Evolutionary conservation across 2,113 vertebrate species (phyloP).

Genomic region (Pterocles orientalis): DNA sequence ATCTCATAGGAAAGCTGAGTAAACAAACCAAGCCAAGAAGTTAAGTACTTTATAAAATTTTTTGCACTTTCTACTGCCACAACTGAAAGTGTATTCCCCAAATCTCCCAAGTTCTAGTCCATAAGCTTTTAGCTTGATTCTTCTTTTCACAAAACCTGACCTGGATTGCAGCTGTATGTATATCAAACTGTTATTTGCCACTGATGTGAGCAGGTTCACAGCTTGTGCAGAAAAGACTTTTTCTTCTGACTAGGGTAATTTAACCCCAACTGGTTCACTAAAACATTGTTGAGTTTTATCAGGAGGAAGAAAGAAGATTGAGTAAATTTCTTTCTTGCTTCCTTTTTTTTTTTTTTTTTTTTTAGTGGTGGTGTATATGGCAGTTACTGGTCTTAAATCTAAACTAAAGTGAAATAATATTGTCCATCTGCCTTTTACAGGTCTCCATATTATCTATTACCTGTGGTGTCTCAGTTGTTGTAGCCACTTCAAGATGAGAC

Average conservation of each 20-base stretch:
- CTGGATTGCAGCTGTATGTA: background rate
- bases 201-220: background rate
- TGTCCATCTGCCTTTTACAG: background rate
- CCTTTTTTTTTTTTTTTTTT: background rate
- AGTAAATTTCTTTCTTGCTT: background rate
- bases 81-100: background rate
- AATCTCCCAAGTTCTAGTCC: background rate
- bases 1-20: background rate
- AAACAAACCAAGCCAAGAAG: background rate
- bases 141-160: background rate
- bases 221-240: background rate
- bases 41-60: background rate
- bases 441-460: background rate
- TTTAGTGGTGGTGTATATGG: background rate
- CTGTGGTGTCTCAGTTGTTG: background rate
- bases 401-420: background rate
- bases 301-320: background rate
- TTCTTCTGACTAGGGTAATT: background rate
- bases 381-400: background rate
- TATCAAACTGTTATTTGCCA: background rate
- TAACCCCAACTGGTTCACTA: background rate
- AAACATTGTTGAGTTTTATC: background rate
- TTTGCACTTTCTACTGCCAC: background rate
- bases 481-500: background rate
- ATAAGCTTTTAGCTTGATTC: background rate